Percentiles rank a stretch among this genome's conserved stretches.
These are phyloP conservation scores for Leptopilina drosophilae DNA, from an alignment of 2,888 invertebrate species.

Conservation along the genomic window DNA sequence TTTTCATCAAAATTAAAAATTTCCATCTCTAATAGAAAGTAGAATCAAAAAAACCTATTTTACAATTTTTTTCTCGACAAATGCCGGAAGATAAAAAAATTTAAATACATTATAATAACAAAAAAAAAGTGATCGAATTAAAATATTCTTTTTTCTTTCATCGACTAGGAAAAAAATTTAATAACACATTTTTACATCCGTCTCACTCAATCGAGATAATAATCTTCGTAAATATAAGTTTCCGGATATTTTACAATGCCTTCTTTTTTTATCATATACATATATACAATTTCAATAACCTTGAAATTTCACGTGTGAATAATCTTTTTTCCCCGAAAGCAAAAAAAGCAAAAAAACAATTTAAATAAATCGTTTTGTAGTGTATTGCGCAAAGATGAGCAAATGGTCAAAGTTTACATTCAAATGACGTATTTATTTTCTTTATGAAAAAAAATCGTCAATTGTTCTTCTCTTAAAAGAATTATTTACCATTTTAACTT, in stretches of 20 bases:
- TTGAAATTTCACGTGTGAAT: conserved; percentile 17
- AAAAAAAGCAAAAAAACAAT: not conserved
- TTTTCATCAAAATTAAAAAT: no score
- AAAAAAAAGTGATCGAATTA: no score
- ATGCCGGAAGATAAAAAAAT: no score
- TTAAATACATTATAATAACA: no score
- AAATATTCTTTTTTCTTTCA: not conserved
- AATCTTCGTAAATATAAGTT: no score
- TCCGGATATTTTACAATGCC: no score
- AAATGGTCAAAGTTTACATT: not conserved
- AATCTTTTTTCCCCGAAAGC: not conserved
- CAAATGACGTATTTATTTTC: not conserved
- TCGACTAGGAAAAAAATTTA: not conserved
- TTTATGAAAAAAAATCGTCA: not conserved
- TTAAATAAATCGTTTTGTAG: not conserved
- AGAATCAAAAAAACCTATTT: no score
- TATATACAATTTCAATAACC: not conserved
- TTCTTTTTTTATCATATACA: no score
- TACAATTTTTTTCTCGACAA: no score
- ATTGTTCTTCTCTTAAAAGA: not conserved
- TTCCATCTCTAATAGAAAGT: no score
- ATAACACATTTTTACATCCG: not conserved
- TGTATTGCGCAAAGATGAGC: not conserved
- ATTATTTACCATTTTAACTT: no score
- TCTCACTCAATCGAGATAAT: not conserved